These are phyloP conservation scores for Sebastes vulpes DNA, from an alignment of 2,797 vertebrate genomes.

Conservation along the genomic window DNA sequence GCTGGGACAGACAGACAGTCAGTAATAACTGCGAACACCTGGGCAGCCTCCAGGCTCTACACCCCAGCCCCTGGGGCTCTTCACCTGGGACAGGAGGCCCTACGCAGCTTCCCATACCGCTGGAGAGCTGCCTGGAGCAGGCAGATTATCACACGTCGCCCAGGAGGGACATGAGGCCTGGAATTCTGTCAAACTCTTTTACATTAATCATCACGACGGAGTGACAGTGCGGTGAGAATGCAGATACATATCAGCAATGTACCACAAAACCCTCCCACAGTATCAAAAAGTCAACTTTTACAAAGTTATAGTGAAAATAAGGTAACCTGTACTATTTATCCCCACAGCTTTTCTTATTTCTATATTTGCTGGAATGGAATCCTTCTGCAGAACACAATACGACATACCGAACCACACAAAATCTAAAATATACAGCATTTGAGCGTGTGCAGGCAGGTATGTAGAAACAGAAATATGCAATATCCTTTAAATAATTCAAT, in stretches of 20 bases:
- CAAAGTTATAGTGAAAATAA: slow-evolving; percentile 47
- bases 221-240: slow-evolving; percentile 63
- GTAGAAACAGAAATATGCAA: not conserved
- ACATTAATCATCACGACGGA: slow-evolving; percentile 82
- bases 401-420: slow-evolving; percentile 3
- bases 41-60: slow-evolving; percentile 82
- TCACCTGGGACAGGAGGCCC: slow-evolving; percentile 83
- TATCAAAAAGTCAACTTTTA: slow-evolving; percentile 60
- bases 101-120: slow-evolving; percentile 46
- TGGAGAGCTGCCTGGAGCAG: slow-evolving; percentile 70
- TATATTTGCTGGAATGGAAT: not conserved
- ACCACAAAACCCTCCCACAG: slow-evolving; percentile 25
- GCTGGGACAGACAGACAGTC: slow-evolving; percentile 70
- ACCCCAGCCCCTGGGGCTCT: slow-evolving; percentile 77
- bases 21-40: slow-evolving; percentile 83
- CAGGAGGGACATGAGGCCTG: slow-evolving; percentile 78
- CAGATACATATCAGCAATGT: slow-evolving; percentile 56
- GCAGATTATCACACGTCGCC: slow-evolving; percentile 77
- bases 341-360: not conserved
- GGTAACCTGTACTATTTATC: slow-evolving; percentile 1
- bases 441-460: not conserved
- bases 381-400: slow-evolving; percentile 7
- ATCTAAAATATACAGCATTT: not conserved
- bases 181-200: slow-evolving; percentile 80
- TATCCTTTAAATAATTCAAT: not conserved